These are phyloP conservation scores for Calephelis nemesis DNA, from an alignment of 1,140 invertebrate species.

Conservation along the genomic window DNA sequence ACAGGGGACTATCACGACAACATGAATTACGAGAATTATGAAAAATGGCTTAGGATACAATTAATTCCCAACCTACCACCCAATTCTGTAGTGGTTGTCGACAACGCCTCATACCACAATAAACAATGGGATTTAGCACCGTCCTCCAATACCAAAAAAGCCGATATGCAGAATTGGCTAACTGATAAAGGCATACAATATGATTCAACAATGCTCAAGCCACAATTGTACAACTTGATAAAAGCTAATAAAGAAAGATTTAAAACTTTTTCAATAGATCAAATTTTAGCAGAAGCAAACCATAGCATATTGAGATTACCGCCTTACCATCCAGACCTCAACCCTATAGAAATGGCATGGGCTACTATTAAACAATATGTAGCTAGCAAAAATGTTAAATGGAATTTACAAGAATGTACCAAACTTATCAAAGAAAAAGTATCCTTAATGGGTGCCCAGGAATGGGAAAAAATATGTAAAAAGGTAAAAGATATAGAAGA, in stretches of 20 bases:
- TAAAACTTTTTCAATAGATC: neutral
- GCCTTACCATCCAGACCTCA: conserved; percentile 23
- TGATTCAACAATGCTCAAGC: neutral
- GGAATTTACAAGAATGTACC: conserved; percentile 1
- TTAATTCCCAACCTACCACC: neutral
- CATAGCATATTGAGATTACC: neutral
- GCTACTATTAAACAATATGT: conserved; percentile 25
- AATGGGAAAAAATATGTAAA: no score
- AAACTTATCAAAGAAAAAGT: neutral
- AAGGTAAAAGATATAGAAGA: no score
- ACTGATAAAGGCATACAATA: conserved; percentile 1
- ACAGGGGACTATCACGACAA: conserved; percentile 33
- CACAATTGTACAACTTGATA: neutral
- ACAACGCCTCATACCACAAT: neutral
- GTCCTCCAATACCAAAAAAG: neutral
- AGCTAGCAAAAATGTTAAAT: conserved; percentile 27
- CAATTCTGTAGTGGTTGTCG: neutral
- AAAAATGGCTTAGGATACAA: no score
- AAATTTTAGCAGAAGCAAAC: neutral
- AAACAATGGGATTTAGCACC: conserved; percentile 7
- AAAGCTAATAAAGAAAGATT: conserved; percentile 4
- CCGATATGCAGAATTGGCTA: conserved; percentile 1
- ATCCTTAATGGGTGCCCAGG: no score
- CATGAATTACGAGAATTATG: no score
- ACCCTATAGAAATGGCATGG: conserved; percentile 28